Conservation (phyloP, 1,140 invertebrate species). For the Heliothis subflexa region DNA sequence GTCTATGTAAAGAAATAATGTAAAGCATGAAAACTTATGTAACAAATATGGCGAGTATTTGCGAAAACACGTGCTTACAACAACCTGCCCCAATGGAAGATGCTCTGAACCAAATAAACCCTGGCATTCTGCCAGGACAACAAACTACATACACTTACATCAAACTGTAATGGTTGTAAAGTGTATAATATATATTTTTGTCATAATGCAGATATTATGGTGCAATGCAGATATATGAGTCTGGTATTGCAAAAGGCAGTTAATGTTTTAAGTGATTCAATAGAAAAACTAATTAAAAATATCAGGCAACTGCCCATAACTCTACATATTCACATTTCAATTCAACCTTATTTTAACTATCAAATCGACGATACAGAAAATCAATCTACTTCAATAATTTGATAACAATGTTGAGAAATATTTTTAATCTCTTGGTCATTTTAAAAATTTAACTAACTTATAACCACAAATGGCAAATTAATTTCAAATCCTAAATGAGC, state of each 20-base stretch:
- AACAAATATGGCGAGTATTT: background rate
- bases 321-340: no score
- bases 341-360: background rate
- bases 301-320: no score
- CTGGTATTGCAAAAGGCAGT: no score
- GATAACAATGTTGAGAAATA: background rate
- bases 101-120: constrained; percentile 6
- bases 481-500: background rate
- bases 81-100: constrained; percentile 25
- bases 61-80: background rate
- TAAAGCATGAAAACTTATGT: constrained; percentile 17
- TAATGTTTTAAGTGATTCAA: no score
- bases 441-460: background rate
- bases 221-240: background rate
- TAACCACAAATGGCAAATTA: background rate
- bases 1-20: no score
- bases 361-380: background rate
- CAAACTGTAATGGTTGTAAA: background rate
- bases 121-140: constrained; percentile 1
- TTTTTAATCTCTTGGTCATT: background rate
- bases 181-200: no score
- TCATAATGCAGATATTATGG: background rate
- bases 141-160: background rate
- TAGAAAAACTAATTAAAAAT: no score
- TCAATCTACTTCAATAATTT: no score